These are phyloP conservation scores for Acheta domesticus DNA, from an alignment of 2,888 invertebrate genomes.

Conservation along the genomic window DNA sequence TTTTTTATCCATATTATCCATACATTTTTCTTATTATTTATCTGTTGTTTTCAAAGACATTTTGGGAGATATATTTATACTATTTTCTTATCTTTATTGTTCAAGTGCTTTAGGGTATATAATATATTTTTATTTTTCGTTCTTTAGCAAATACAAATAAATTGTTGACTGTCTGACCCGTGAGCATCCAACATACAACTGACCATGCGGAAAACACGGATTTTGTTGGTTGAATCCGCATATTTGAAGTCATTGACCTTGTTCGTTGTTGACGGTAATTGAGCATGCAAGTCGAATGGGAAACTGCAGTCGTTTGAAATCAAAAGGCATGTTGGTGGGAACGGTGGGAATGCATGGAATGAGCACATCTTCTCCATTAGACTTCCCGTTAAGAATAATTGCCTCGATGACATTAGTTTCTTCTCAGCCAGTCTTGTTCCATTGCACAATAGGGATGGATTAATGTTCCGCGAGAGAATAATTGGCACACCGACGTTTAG, in stretches of 20 bases:
- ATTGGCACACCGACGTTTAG: not conserved
- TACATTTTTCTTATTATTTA: too few relatives aligned
- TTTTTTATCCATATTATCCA: too few relatives aligned
- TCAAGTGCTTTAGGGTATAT: too few relatives aligned
- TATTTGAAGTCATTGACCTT: not conserved
- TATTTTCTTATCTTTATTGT: too few relatives aligned
- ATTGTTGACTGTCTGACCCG: not conserved
- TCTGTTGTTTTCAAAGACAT: too few relatives aligned
- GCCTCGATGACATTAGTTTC: not conserved
- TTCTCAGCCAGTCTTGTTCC: not conserved
- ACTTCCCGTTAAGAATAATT: not conserved
- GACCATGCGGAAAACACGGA: not conserved
- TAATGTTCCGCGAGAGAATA: not conserved
- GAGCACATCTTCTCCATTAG: too few relatives aligned
- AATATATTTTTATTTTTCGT: too few relatives aligned
- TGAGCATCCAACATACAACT: too few relatives aligned
- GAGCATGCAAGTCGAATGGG: too few relatives aligned
- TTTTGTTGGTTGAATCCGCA: not conserved
- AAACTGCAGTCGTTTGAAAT: not conserved
- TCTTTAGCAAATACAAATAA: not conserved
- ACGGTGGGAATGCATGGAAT: too few relatives aligned
- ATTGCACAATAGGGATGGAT: not conserved
- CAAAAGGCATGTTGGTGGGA: not conserved
- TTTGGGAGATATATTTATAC: too few relatives aligned
- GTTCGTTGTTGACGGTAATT: not conserved